These are phyloP conservation scores for Glyptemys insculpta DNA, from an alignment of 2,797 vertebrate species.

Conservation along the genomic window DNA sequence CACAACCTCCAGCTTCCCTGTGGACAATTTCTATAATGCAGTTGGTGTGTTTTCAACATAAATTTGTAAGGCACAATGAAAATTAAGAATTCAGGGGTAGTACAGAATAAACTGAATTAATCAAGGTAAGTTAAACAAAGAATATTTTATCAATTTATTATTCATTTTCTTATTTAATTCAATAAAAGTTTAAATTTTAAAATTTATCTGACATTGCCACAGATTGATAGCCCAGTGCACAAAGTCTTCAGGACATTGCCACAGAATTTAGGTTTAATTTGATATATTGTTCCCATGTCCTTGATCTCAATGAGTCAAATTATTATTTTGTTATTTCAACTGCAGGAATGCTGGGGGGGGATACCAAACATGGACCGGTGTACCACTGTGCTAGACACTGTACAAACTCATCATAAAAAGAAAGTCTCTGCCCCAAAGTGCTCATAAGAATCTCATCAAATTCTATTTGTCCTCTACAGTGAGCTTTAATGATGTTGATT, in stretches of 20 bases:
- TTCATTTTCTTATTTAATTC: not conserved
- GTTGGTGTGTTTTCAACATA: not conserved
- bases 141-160: not conserved
- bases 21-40: not conserved
- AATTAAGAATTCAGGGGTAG: constrained; percentile 1
- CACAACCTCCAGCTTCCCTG: not conserved
- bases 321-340: not conserved
- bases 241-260: not conserved
- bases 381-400: not conserved
- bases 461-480: not conserved
- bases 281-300: not conserved
- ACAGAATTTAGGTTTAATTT: not conserved
- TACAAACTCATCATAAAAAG: not conserved
- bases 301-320: not conserved
- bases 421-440: not conserved
- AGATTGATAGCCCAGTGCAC: not conserved
- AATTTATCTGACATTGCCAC: not conserved
- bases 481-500: not conserved
- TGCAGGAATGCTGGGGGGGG: not conserved
- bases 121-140: not conserved
- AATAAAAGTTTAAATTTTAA: not conserved
- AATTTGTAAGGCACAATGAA: not conserved
- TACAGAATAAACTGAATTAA: not conserved
- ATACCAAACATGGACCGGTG: not conserved
- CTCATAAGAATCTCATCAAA: not conserved